Conservation (phyloP, 1,140 invertebrate genomes). For the Zaprionus tsacasi region DNA sequence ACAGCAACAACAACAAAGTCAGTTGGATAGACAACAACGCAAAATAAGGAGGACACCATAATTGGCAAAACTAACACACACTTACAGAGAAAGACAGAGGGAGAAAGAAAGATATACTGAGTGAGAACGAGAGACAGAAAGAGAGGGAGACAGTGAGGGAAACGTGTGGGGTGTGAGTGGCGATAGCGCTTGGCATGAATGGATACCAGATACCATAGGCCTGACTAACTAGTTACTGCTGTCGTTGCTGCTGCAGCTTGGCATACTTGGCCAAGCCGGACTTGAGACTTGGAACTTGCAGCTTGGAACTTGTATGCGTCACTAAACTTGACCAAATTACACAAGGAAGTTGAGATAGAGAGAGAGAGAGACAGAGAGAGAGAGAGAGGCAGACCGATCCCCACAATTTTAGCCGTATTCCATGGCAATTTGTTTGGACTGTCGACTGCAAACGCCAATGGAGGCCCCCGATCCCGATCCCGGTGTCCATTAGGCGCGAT, state of each 20-base stretch:
- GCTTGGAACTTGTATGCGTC: slow-evolving; percentile 57
- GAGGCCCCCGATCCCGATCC: slow-evolving; percentile 37
- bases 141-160: slow-evolving; percentile 11
- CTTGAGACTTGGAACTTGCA: slow-evolving; percentile 57
- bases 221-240: slow-evolving; percentile 62
- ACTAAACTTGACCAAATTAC: slow-evolving; percentile 81
- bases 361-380: neutral
- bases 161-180: slow-evolving; percentile 17
- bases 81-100: slow-evolving; percentile 8
- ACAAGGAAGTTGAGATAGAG: slow-evolving; percentile 60
- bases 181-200: slow-evolving; percentile 50
- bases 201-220: slow-evolving; percentile 50
- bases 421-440: slow-evolving; percentile 49
- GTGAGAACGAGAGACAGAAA: slow-evolving; percentile 11
- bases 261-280: slow-evolving; percentile 66
- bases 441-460: slow-evolving; percentile 14
- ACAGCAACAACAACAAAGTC: slow-evolving; percentile 24
- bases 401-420: neutral
- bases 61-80: slow-evolving; percentile 71
- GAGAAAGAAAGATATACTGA: neutral
- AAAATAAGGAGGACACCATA: slow-evolving; percentile 81
- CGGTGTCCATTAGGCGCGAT: slow-evolving; percentile 46
- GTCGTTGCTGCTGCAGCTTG: slow-evolving; percentile 22
- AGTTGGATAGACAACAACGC: slow-evolving; percentile 59
- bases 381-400: neutral